These are phyloP conservation scores for Psittacula cyanocephala DNA, from an alignment of 2,113 vertebrate species.

Conservation along the genomic window DNA sequence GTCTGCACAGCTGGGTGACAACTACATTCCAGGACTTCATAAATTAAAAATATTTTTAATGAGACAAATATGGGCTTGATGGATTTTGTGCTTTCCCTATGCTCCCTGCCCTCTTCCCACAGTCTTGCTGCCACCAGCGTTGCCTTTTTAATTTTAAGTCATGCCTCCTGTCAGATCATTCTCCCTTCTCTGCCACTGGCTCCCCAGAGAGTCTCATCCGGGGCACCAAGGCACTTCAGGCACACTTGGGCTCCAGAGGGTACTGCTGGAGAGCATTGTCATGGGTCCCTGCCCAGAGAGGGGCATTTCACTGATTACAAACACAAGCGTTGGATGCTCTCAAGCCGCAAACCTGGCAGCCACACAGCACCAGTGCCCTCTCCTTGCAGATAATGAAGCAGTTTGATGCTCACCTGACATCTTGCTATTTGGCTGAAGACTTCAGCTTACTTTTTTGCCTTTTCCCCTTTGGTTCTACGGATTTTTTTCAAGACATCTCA, in stretches of 20 bases:
- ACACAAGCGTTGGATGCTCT: accelerated
- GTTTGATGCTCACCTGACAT: neutral
- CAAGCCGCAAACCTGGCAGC: neutral
- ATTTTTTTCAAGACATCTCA: neutral
- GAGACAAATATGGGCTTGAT: conserved; percentile 75
- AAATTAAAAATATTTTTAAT: conserved; percentile 81
- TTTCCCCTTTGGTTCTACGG: neutral
- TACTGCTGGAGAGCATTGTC: neutral
- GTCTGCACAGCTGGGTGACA: conserved; percentile 70
- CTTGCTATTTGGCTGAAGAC: neutral
- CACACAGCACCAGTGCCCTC: neutral
- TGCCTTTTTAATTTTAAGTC: conserved; percentile 35
- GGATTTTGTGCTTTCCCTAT: conserved; percentile 62
- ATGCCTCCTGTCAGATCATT: conserved; percentile 13
- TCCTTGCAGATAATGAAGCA: neutral
- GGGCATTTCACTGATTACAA: neutral
- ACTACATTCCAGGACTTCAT: conserved; percentile 76
- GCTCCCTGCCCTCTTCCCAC: neutral
- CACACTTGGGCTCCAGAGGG: accelerated
- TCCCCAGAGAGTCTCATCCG: neutral
- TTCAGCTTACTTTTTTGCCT: neutral
- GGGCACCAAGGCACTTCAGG: neutral
- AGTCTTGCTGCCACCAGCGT: neutral
- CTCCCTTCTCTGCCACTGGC: neutral
- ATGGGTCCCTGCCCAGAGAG: accelerated